Conservation (phyloP, 2,113 vertebrate genomes). For the Pterophyllum scalare region DNA sequence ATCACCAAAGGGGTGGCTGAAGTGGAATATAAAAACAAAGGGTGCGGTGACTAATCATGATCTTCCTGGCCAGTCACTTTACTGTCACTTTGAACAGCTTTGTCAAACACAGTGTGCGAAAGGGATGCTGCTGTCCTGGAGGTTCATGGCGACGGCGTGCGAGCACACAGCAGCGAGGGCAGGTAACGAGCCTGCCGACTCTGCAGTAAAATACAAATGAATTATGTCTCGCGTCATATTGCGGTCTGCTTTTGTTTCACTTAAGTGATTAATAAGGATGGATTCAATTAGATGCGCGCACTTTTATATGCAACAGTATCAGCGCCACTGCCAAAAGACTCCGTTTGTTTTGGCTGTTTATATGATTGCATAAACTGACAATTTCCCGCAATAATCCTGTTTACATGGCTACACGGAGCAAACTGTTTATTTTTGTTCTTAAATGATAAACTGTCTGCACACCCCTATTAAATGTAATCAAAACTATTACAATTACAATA, state of each 20-base stretch:
- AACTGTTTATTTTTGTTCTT: constrained; percentile 11
- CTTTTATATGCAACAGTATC: constrained; percentile 30
- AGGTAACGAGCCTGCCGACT: constrained; percentile 1
- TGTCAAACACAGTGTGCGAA: neutral
- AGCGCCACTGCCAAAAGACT: constrained; percentile 44
- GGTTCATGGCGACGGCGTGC: neutral
- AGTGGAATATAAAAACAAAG: neutral
- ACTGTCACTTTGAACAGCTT: constrained; percentile 30
- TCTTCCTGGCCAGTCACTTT: neutral
- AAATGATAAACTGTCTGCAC: constrained; percentile 36
- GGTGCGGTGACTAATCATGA: constrained; percentile 20
- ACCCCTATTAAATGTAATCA: constrained; percentile 36
- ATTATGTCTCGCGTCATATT: constrained; percentile 37
- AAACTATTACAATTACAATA: constrained; percentile 24
- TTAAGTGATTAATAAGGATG: constrained; percentile 48
- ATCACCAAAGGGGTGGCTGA: neutral
- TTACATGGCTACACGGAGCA: constrained; percentile 32
- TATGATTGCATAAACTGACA: constrained; percentile 51
- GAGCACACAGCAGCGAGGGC: neutral
- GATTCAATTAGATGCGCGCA: constrained; percentile 34
- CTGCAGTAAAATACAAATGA: constrained; percentile 8
- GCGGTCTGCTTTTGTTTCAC: constrained; percentile 49
- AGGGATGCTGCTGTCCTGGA: neutral
- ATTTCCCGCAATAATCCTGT: constrained; percentile 53
- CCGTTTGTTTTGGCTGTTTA: constrained; percentile 62